A percentile compares a stretch with the other conserved stretches of the same genome.
These are phyloP conservation scores for Clupea harengus DNA, from an alignment of 2,113 vertebrate genomes.

Conservation along the genomic window DNA sequence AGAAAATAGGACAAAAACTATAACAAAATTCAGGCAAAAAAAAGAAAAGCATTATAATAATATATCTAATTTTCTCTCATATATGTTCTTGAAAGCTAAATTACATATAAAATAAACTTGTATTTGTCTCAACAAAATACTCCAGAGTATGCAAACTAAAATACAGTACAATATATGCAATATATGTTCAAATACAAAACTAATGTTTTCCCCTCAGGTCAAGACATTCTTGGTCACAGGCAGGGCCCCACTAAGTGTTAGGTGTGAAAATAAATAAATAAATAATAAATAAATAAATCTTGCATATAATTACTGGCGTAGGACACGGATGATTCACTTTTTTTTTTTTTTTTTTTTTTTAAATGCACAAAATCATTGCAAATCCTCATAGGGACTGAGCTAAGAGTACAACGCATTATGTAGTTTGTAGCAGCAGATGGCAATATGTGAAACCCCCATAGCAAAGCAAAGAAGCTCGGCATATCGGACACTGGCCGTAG, in stretches of 20 bases:
- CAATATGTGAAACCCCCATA: conserved; percentile 1
- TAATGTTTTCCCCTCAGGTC: conserved; percentile 33
- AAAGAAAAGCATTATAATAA: conserved; percentile 62
- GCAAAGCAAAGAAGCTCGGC: background rate
- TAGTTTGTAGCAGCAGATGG: background rate
- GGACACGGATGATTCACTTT: background rate
- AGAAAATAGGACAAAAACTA: conserved; percentile 70
- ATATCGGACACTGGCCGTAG: background rate
- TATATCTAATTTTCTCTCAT: conserved; percentile 62
- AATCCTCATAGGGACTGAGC: background rate
- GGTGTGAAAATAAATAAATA: conserved; percentile 19
- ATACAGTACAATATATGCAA: conserved; percentile 60
- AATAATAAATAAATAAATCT: conserved; percentile 19
- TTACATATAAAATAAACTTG: conserved; percentile 72
- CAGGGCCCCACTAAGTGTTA: conserved; percentile 5
- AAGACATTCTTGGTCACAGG: conserved; percentile 17
- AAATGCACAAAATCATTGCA: background rate
- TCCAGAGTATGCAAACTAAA: conserved; percentile 69
- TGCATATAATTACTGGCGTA: background rate
- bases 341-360: background rate
- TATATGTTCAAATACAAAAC: conserved; percentile 65
- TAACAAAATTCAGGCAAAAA: conserved; percentile 68
- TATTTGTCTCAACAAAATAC: conserved; percentile 68
- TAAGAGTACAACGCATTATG: background rate
- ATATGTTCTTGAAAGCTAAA: conserved; percentile 62